phyloP scores from a whole-genome alignment of 2,113 vertebrate species.

The Odocoileus hemionus region DNA sequence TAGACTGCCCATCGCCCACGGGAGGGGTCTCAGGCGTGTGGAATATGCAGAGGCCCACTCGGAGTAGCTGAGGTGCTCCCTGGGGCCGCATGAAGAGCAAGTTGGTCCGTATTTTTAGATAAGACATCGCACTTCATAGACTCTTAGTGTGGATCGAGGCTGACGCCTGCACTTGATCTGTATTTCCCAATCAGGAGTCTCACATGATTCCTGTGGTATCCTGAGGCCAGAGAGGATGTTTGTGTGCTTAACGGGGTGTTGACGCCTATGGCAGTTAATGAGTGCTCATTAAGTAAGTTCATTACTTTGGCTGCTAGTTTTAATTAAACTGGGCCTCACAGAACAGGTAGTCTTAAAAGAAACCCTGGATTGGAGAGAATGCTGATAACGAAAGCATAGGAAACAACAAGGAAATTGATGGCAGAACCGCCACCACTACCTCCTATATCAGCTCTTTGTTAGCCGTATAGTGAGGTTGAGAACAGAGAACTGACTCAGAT shows the following conservation, averaged over 20 bases:
- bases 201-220: neutral
- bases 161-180: too few species aligned
- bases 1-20: accelerated
- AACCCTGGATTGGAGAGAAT: neutral
- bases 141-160: accelerated
- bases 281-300: neutral
- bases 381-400: neutral
- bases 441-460: neutral
- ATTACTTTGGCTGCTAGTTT: neutral
- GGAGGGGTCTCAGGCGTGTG: neutral
- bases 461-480: accelerated
- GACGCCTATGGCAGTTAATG: accelerated
- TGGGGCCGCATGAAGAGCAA: neutral
- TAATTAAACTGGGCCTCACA: neutral
- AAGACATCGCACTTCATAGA: neutral
- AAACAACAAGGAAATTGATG: accelerated
- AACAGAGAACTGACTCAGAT: neutral
- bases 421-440: neutral
- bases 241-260: neutral
- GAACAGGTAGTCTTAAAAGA: neutral
- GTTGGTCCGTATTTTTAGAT: neutral
- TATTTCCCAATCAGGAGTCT: neutral
- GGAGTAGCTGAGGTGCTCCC: accelerated
- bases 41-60: accelerated
- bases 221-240: neutral